Base-by-base conservation (phyloP, 2,113 vertebrate genomes). In the Erinaceus europaeus region DNA sequence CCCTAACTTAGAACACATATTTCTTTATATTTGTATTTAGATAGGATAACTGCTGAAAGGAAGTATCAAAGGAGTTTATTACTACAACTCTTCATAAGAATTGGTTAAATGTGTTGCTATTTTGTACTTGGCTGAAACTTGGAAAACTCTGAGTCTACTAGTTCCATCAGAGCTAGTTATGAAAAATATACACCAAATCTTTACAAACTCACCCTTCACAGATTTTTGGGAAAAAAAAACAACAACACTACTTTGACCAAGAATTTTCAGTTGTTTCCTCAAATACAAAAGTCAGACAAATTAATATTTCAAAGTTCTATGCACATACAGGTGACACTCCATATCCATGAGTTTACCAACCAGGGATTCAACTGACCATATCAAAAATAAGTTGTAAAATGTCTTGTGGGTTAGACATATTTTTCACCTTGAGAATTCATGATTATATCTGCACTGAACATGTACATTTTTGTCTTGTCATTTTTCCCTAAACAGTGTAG, bases 1-100 rank as follows among this genome's bases (percentile, higher is more conserved):
- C 96, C 76, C 65, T 93, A 82, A 79, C 88, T 94, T 92, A 85
- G 4, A 68, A 61, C 4, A 1, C 34, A 29, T 36, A 73, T 82
- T 88, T 84, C 55, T 27, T 67, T 65, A 29, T 36, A 73, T 82
- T 88, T 84, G 55, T 27, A 67, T 65, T 90, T 88, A 38, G 94
- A 90, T 10, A 85, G 59, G 50, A 23, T 46, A 92, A 55, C 59
- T 90, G 92, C 90, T 91, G 65, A 38, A 40, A 12, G 68, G 27
- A 69, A 83, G 55, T 89, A 29, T 88, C 50, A 50, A 95, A 91
- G 92, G 50, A 78, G 4, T 14, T 94, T 0, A 0, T 92, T 92
- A 86, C 91, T 95, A 90, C 68, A 90, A 96, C 94, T 94, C 46
- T 95, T n/a, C 74, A 93, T 94, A 90, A 88, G 85, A 71, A 59